A percentile compares a stretch with the other conserved stretches of the same genome.
phyloP scores from a whole-genome alignment of 1,140 invertebrate species.

The Zaprionus tsacasi region DNA sequence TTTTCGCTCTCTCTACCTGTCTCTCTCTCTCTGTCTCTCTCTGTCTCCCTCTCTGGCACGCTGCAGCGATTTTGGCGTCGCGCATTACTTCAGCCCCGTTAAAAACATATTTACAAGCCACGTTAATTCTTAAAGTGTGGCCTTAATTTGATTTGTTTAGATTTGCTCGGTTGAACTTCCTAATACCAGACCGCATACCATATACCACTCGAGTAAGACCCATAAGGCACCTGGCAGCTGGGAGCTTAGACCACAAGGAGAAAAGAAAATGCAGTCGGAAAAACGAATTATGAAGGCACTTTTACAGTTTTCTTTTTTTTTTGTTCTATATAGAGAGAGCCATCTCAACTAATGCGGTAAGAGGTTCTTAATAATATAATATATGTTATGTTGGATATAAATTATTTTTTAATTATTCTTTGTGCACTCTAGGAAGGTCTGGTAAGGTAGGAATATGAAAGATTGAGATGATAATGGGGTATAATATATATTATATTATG shows the following conservation, averaged over 20 bases:
- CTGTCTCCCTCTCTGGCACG: constrained; percentile 49
- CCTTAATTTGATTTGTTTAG: constrained; percentile 80
- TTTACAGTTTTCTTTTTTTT: background rate
- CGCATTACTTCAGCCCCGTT: constrained; percentile 82
- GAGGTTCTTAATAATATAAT: no score
- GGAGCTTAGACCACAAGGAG: background rate
- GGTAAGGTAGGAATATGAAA: no score
- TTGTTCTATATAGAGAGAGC: background rate
- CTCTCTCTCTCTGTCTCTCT: background rate
- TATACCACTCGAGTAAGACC: background rate
- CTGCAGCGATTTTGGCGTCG: constrained; percentile 72
- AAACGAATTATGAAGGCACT: background rate
- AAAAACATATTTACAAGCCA: constrained; percentile 79
- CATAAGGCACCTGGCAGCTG: background rate
- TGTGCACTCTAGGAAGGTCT: no score
- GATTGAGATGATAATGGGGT: no score
- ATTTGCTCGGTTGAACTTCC: constrained; percentile 60
- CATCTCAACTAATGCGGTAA: no score
- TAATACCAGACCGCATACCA: constrained; percentile 23
- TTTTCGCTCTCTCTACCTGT: constrained; percentile 36
- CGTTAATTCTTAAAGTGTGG: constrained; percentile 82
- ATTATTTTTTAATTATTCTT: no score
- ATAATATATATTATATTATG: background rate
- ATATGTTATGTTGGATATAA: no score
- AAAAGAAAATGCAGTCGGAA: background rate